A percentile compares a stretch with the other conserved stretches of the same genome.
Evolutionary conservation across 1,140 invertebrate genomes (phyloP).

Genomic region (Brachionus rotundiformis): DNA sequence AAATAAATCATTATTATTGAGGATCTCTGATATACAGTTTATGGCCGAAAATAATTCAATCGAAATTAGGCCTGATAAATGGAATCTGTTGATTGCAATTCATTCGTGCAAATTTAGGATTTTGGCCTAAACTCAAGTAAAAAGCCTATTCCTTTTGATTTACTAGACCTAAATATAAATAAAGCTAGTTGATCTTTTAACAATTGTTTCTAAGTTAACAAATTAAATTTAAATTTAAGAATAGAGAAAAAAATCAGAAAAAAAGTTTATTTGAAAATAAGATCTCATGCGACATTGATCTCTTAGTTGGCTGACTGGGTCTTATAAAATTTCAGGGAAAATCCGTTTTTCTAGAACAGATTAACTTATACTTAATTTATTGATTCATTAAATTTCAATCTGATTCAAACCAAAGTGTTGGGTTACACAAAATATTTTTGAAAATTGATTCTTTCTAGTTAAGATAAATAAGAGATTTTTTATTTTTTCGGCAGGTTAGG

Average conservation of each 20-base stretch:
- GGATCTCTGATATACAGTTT: neutral
- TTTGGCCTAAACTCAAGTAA: neutral
- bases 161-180: neutral
- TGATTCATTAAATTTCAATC: slow-evolving; percentile 15
- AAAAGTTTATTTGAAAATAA: neutral
- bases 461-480: neutral
- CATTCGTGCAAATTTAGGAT: slow-evolving; percentile 6
- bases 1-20: slow-evolving; percentile 43
- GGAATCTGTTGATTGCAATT: slow-evolving; percentile 20
- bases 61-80: neutral
- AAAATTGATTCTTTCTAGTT: neutral
- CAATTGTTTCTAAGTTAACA: neutral
- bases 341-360: neutral
- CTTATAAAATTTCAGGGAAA: neutral
- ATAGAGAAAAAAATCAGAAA: neutral
- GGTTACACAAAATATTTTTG: slow-evolving; percentile 8
- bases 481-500: too few relatives aligned
- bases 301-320: neutral
- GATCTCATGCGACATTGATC: neutral
- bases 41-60: neutral
- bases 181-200: neutral
- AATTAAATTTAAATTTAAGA: neutral
- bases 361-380: neutral
- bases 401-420: neutral
- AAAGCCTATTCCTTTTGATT: neutral